Evolutionary conservation across 2,113 vertebrate species (phyloP).

Genomic region (Pavo muticus): DNA sequence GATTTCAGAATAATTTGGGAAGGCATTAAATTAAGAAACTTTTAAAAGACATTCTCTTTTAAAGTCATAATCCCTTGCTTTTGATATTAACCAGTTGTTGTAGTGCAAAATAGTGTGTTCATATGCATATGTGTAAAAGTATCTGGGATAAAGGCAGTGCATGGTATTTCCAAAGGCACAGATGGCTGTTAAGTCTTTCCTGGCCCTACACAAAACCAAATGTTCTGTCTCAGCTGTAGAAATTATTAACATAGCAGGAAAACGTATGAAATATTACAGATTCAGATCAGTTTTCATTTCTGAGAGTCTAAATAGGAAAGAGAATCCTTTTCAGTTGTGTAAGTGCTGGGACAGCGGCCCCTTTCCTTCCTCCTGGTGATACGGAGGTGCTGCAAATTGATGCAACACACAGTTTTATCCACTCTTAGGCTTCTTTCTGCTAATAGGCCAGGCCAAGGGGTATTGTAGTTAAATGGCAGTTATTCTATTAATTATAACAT

Average conservation of each 20-base stretch:
- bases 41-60: background rate
- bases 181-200: background rate
- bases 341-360: background rate
- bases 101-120: background rate
- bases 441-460: background rate
- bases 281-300: background rate
- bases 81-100: background rate
- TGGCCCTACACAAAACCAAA: background rate
- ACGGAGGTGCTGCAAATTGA: background rate
- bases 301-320: background rate
- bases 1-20: background rate
- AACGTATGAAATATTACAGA: background rate
- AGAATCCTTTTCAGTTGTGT: background rate
- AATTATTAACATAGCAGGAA: background rate
- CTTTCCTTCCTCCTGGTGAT: background rate
- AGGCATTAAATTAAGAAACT: background rate
- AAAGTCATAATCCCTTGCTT: background rate
- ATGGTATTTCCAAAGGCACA: background rate
- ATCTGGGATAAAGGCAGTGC: background rate
- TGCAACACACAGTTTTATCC: background rate
- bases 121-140: accelerated
- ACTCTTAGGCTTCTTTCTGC: background rate
- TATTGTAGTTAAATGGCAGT: background rate
- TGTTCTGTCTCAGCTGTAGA: background rate
- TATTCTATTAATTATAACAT: background rate